phyloP scores from a whole-genome alignment of 2,797 vertebrate species.

The Tolypeutes matacus region DNA sequence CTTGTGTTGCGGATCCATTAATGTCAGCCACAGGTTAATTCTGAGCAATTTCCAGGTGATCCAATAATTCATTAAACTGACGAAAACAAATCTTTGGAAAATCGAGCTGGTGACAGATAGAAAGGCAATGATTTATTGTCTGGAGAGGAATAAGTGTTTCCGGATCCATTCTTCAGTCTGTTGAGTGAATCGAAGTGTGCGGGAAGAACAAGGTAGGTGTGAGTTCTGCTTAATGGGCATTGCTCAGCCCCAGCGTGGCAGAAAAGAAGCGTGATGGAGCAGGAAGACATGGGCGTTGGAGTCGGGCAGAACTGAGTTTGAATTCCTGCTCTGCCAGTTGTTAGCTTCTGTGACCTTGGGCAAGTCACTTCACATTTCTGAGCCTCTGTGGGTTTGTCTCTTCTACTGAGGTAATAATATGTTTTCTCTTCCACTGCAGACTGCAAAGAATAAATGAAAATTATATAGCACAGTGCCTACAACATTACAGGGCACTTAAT shows the following conservation, averaged over 20 bases:
- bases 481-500: background rate
- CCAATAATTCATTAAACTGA: conserved; percentile 85
- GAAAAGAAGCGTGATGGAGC: background rate
- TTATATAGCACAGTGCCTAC: fast-evolving
- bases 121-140: conserved; percentile 83
- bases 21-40: conserved; percentile 84
- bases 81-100: conserved; percentile 85
- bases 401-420: background rate
- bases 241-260: fast-evolving
- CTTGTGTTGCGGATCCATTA: conserved; percentile 80
- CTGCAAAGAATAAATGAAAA: background rate
- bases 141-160: conserved; percentile 66
- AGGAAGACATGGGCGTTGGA: background rate
- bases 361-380: too few relatives aligned
- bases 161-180: conserved; percentile 22
- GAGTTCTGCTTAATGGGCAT: background rate
- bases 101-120: conserved; percentile 80
- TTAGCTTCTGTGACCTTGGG: background rate
- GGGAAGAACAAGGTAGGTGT: background rate
- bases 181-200: conserved; percentile 57
- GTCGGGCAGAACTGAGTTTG: background rate
- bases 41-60: conserved; percentile 86
- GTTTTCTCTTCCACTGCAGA: background rate
- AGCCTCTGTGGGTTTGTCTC: too few relatives aligned
- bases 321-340: background rate